A percentile compares a stretch with the other conserved stretches of the same genome.
Conservation (phyloP, 2,797 vertebrate species). For the Chanos chanos region DNA sequence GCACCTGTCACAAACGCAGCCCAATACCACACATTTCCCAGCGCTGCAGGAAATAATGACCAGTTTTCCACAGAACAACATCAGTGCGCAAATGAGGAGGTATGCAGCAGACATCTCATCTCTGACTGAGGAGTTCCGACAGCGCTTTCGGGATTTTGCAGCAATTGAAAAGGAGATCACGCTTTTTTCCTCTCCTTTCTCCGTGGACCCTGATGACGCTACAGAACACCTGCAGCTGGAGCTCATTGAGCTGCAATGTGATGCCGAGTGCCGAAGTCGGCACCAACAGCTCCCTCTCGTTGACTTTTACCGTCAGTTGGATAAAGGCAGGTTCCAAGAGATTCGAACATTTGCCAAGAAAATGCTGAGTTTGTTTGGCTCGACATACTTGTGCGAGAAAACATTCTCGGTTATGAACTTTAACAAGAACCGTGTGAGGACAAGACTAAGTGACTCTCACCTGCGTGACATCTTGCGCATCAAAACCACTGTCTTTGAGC, state of each 20-base stretch:
- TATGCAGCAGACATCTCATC: constrained; percentile 1
- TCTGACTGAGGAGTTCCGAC: constrained; percentile 2
- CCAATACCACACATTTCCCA: constrained; percentile 11
- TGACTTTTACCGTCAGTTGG: constrained; percentile 22
- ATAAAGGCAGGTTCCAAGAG: constrained; percentile 2
- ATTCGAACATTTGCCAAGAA: neutral
- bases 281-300: constrained; percentile 11
- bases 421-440: constrained; percentile 4
- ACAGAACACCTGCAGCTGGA: constrained; percentile 19
- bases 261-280: neutral
- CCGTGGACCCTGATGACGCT: constrained; percentile 10
- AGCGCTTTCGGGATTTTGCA: constrained; percentile 11
- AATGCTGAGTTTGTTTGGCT: constrained; percentile 3
- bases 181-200: constrained; percentile 19
- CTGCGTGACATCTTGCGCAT: constrained; percentile 12
- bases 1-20: constrained; percentile 19
- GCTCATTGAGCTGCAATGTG: constrained; percentile 31
- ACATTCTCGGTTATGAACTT: no score
- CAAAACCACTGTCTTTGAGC: no score
- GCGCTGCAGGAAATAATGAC: neutral
- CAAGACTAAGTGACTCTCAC: constrained; percentile 10
- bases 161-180: constrained; percentile 13
- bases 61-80: constrained; percentile 25
- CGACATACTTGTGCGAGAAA: no score
- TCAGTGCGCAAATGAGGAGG: constrained; percentile 6